Percentiles rank a stretch among this genome's conserved stretches.
Evolutionary conservation across 2,113 vertebrate species (phyloP).

Genomic region (Morone chrysops): DNA sequence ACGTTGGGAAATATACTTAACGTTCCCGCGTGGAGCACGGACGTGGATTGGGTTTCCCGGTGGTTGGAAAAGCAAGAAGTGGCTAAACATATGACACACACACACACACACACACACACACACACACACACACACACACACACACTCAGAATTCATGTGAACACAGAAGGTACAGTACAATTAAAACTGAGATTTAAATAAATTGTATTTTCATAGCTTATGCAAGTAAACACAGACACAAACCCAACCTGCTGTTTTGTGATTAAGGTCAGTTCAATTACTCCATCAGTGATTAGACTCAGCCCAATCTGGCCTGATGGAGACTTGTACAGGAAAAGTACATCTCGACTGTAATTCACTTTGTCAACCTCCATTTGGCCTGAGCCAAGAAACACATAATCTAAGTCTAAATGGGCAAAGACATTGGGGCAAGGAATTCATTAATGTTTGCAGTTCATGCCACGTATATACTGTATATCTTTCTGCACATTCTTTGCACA

Average conservation of each 20-base stretch:
- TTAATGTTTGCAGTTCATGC: neutral
- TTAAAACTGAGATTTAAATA: neutral
- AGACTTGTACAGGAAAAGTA: conserved; percentile 26
- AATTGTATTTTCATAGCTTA: neutral
- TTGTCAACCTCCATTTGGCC: conserved; percentile 36
- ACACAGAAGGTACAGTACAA: neutral
- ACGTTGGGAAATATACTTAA: conserved; percentile 55
- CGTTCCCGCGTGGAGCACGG: conserved; percentile 21
- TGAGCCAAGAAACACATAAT: conserved; percentile 30
- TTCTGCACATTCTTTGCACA: neutral
- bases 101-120: neutral
- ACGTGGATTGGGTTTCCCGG: conserved; percentile 53
- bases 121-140: neutral
- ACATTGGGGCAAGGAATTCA: neutral
- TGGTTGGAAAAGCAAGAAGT: conserved; percentile 25
- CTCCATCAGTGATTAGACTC: conserved; percentile 61
- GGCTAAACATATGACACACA: conserved; percentile 4
- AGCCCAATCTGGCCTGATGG: conserved; percentile 56
- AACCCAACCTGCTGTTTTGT: conserved; percentile 35
- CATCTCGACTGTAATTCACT: conserved; percentile 33
- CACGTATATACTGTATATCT: neutral
- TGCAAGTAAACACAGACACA: neutral
- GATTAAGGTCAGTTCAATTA: conserved; percentile 75
- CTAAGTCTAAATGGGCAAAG: conserved; percentile 1
- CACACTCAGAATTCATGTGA: neutral